Evolutionary conservation across 2,113 vertebrate species (phyloP), one percentile per base, ranked within the genome.

Genomic region (Diphyllodes magnificus): DNA sequence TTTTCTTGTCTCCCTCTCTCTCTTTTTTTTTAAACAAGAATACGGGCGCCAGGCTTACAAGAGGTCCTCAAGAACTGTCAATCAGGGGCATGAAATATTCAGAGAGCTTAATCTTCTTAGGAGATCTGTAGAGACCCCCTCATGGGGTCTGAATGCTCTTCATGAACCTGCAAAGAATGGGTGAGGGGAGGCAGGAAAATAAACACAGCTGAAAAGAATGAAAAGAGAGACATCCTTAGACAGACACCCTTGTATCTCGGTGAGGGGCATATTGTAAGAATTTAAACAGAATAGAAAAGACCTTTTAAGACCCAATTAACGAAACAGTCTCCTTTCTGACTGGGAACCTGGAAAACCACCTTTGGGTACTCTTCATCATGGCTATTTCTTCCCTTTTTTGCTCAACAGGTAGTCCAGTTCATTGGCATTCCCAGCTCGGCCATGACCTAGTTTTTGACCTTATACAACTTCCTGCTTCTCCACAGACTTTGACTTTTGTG

Each of bases 51-150:
- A 98, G 97, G 85, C 96, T 95, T 96, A 95, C 96, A 97, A 96
- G 97, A 96, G 97, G 97, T 97, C 96, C 94, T 98, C 90, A 77
- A 96, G 94, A 97, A 76, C 97, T 97, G 98, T 97, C 98, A 97
- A 68, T 98, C 98, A 98, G 90, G 72, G 51, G 72, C 97, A 98
- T 98, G 96, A 98, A 98, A 98, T 98, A 98, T 98, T 98, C 97
- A 98, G 97, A 85, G 86, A 56, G 50, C 95, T 98, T 97, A 94
- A 96, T 98, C 97, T 97, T 93, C 96, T 96, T 96, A 75, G 42
- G 93, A 95, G 96, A 97, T 97, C 97, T 96, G 95, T 82, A 95
- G 85, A 94, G 96, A 96, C 92, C 96, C 92, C 91, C 95, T 97
- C 96, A 78, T 82, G 92, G 90, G 96, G 92, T 89, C 92, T 94